Evolutionary conservation across 2,888 invertebrate genomes (phyloP).

Genomic region (Pegoplata infirma): DNA sequence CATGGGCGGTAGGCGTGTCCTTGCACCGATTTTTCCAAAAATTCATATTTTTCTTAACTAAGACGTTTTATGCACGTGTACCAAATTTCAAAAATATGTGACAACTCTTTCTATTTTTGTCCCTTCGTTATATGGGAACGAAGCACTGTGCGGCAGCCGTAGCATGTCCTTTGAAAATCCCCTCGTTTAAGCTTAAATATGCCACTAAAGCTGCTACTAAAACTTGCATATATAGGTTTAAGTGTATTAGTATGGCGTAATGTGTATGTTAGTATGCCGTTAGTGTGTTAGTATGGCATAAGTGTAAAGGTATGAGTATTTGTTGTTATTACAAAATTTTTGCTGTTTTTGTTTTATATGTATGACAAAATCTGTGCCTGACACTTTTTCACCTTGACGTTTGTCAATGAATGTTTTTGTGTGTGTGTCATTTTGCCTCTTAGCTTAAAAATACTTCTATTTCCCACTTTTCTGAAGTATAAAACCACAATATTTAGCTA

Average conservation of each 20-base stretch:
- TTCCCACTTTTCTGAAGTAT: neutral
- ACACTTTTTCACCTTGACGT: conserved; percentile 38
- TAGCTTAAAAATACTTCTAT: neutral
- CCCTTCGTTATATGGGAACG: too few species aligned
- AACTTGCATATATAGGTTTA: neutral
- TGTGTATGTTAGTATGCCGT: too few species aligned
- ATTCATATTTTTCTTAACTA: too few species aligned
- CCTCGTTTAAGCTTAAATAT: conserved; percentile 40
- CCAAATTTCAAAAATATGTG: too few species aligned
- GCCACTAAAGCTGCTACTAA: conserved; percentile 34
- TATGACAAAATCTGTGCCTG: conserved; percentile 41
- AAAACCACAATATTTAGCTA: conserved; percentile 38
- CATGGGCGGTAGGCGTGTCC: too few species aligned
- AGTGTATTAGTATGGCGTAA: neutral
- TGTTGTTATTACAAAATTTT: neutral
- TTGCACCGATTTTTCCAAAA: too few species aligned
- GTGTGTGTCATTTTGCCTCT: conserved; percentile 8
- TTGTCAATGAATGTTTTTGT: neutral
- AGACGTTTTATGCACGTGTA: too few species aligned
- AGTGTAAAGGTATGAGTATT: neutral
- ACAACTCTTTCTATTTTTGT: too few species aligned
- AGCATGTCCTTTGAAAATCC: conserved; percentile 15
- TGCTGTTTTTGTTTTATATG: neutral
- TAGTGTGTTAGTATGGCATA: too few species aligned
- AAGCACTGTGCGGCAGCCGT: too few species aligned